Base-by-base conservation (phyloP, 2,888 invertebrate species). In the Metallyticus violacea region DNA sequence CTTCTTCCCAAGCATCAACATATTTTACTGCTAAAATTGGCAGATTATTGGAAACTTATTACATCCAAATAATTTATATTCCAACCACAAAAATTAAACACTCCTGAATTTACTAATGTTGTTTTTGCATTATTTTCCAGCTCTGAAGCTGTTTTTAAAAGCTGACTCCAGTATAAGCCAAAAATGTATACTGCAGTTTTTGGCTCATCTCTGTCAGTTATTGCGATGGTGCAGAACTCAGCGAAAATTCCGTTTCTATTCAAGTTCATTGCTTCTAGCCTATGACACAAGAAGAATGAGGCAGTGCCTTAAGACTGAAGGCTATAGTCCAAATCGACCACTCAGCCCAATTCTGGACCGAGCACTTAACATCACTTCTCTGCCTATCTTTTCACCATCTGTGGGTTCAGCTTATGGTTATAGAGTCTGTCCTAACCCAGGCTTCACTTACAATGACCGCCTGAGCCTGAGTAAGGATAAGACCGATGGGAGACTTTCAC, bases 241-340 rank as follows among this genome's bases (percentile, higher is more conserved):
- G 92, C 91, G 92, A 84, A 91, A 93, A 30, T 92, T 95, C 86
- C 93, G 94, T 26, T 94, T 99, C 89, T 97, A 95, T 91, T 94
- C 97, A 82, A 96, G 97, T 87, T 99, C 99, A 0, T 91, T 99
- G 88, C 93, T 99, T 89, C 94, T 99, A 87, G 95, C 96, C 5
- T 99, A 99, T 91, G 99, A 99, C 91, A 96, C 97, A 0, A 92
- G 93, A 88, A 91, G 93, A 78, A 91, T 96, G 85, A 90, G 94
- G 9, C 92, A 93, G 85, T 92, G 91, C 79, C 89, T 90, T 7
- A 90, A 90, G 25, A 87, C 85, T 9, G 89, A 89, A n/a, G 86
- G 88, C 79, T 77, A 86, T 30, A 79, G 26, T 27, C 85, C 82
- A 28, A 79, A 30, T 9, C 82, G 87, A 76, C 87, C 87, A 0